Evolutionary conservation across 2,888 invertebrate genomes (phyloP).

Genomic region (Pteria penguin): DNA sequence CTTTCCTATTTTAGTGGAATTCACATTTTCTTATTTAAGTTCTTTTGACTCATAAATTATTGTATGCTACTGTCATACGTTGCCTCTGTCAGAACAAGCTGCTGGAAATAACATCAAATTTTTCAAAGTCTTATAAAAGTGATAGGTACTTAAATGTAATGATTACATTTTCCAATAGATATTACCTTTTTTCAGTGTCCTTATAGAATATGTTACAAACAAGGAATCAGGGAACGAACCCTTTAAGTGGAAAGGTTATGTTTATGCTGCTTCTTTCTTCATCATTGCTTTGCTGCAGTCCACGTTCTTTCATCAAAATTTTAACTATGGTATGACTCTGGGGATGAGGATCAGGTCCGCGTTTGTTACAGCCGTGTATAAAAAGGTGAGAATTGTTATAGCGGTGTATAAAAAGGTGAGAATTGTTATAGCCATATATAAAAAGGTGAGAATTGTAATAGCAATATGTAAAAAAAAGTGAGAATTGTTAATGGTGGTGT

Average conservation of each 20-base stretch:
- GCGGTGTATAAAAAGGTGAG: slow-evolving; percentile 90
- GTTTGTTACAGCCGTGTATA: slow-evolving; percentile 92
- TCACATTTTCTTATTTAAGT: no score
- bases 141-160: no score
- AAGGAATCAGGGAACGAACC: slow-evolving; percentile 67
- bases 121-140: no score
- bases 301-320: slow-evolving; percentile 92
- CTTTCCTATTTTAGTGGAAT: no score
- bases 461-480: no score
- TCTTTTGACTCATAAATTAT: no score
- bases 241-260: slow-evolving; percentile 90
- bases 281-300: slow-evolving; percentile 89
- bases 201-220: slow-evolving; percentile 70
- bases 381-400: slow-evolving; percentile 89
- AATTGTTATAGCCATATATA: slow-evolving; percentile 93
- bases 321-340: slow-evolving; percentile 88
- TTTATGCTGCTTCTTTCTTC: slow-evolving; percentile 89
- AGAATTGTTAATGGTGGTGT: no score
- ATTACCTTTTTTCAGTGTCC: slow-evolving; percentile 69
- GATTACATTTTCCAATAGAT: no score
- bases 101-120: no score
- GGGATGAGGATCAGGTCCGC: slow-evolving; percentile 94
- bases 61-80: no score
- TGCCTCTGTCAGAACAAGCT: no score
- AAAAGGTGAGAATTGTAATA: slow-evolving; percentile 88